Conservation (phyloP, 2,888 invertebrate species). For the Acronicta leporina region DNA sequence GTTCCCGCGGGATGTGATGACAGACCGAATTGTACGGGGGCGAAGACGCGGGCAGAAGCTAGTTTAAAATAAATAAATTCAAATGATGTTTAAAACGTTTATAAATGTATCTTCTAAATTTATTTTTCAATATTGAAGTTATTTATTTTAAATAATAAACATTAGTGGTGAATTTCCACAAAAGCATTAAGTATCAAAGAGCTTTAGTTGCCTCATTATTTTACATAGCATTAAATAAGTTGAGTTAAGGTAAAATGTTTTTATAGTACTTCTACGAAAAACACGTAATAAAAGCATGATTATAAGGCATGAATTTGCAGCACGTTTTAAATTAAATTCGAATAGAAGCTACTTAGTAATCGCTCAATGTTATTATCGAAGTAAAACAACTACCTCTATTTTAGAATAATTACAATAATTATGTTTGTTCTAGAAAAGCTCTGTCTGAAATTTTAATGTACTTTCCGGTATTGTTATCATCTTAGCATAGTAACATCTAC, state of each 20-base stretch:
- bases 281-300: constrained; percentile 8
- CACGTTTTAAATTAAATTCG: constrained; percentile 35
- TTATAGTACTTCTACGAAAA: constrained; percentile 6
- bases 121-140: not conserved
- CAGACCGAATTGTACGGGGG: no score
- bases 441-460: no score
- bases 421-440: no score
- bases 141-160: not conserved
- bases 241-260: constrained; percentile 4
- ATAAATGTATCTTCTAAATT: no score
- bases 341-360: constrained; percentile 18
- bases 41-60: no score
- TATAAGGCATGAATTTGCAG: constrained; percentile 5
- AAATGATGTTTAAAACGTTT: no score
- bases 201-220: constrained; percentile 15
- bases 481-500: no score
- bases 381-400: not conserved
- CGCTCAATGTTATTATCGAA: constrained; percentile 14
- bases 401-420: not conserved
- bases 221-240: constrained; percentile 21
- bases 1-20: no score
- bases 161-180: constrained; percentile 5
- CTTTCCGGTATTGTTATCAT: no score
- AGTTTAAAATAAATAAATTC: no score
- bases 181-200: constrained; percentile 17